Evolutionary conservation across 2,888 invertebrate species (phyloP).

Genomic region (Drosophila infuscata): DNA sequence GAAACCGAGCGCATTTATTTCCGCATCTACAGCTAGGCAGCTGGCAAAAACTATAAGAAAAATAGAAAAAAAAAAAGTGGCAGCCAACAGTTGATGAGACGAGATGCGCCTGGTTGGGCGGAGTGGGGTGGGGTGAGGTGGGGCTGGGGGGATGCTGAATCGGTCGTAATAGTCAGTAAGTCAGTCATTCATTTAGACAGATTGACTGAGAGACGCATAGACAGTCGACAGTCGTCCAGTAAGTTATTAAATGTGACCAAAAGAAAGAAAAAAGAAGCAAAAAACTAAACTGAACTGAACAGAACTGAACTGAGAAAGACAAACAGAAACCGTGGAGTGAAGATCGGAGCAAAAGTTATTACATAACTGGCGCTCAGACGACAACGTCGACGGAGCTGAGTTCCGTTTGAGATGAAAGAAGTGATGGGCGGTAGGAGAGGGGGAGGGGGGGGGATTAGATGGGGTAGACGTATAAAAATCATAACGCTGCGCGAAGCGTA

Average conservation of each 20-base stretch:
- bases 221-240: constrained; percentile 32
- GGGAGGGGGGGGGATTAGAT: neutral
- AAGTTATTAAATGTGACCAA: constrained; percentile 76
- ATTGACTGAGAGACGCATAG: constrained; percentile 38
- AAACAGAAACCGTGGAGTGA: constrained; percentile 12
- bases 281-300: neutral
- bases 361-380: constrained; percentile 55
- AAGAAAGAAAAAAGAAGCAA: constrained; percentile 26
- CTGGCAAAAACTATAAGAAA: constrained; percentile 34
- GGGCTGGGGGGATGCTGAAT: constrained; percentile 15
- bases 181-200: constrained; percentile 68
- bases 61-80: constrained; percentile 12
- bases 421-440: neutral
- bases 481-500: constrained; percentile 71
- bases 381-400: constrained; percentile 26
- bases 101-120: neutral
- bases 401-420: neutral
- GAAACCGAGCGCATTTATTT: constrained; percentile 77
- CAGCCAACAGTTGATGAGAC: constrained; percentile 10
- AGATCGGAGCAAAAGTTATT: constrained; percentile 51
- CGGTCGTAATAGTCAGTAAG: constrained; percentile 57
- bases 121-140: no score
- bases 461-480: constrained; percentile 65
- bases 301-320: constrained; percentile 6
- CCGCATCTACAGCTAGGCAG: constrained; percentile 64